Evolutionary conservation across 2,888 invertebrate genomes (phyloP).

Genomic region (Caenorhabditis sinica): DNA sequence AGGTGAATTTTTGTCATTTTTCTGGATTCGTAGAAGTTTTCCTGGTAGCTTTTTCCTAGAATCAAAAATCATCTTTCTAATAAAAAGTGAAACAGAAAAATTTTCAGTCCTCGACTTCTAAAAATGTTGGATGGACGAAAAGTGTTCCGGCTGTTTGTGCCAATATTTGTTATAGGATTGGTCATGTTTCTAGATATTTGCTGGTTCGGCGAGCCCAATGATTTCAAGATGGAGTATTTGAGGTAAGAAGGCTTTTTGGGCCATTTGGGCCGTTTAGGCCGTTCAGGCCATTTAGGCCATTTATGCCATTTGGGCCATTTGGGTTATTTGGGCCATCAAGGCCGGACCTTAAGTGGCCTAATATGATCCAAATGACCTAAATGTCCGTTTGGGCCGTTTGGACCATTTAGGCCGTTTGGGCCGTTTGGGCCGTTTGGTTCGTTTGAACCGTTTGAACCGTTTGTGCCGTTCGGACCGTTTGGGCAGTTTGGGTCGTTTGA

Average conservation of each 20-base stretch:
- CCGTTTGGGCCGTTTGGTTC: too few species aligned
- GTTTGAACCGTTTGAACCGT: too few species aligned
- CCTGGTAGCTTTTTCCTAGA: too few species aligned
- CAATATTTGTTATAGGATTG: conserved; percentile 12
- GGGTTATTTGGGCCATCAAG: neutral
- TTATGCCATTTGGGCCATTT: too few species aligned
- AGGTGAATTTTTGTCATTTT: conserved; percentile 23
- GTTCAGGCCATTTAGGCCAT: too few species aligned
- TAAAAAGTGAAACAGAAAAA: neutral
- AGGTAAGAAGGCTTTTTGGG: neutral
- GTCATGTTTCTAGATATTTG: conserved; percentile 29
- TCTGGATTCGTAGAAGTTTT: neutral
- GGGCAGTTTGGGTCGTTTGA: too few species aligned
- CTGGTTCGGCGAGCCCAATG: conserved; percentile 29
- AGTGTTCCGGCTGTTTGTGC: conserved; percentile 23
- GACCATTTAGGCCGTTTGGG: too few species aligned
- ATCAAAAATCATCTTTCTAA: neutral
- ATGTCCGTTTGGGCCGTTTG: too few species aligned
- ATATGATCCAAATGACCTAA: too few species aligned
- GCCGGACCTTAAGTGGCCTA: too few species aligned
- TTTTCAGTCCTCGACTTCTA: conserved; percentile 38
- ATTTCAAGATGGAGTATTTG: conserved; percentile 34
- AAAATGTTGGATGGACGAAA: conserved; percentile 10
- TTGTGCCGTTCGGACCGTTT: too few species aligned
- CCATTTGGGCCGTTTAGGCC: neutral